These are phyloP conservation scores for Gerris lacustris DNA, from an alignment of 2,888 invertebrate genomes.

Conservation along the genomic window DNA sequence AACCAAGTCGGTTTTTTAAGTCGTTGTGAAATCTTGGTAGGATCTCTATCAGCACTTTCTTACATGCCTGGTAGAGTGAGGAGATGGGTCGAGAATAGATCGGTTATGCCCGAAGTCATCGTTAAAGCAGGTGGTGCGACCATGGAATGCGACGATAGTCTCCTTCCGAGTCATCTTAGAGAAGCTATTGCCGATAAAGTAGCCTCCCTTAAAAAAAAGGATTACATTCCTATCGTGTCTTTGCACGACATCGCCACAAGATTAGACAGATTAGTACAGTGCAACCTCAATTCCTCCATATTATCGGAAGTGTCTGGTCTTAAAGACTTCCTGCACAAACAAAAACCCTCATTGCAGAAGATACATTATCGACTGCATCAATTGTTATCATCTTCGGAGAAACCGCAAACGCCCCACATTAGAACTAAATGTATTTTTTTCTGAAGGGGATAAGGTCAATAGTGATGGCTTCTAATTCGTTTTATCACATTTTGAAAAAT, in stretches of 20 bases:
- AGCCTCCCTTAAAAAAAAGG: background rate
- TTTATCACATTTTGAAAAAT: too few species aligned
- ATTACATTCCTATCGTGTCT: background rate
- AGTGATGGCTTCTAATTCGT: too few species aligned
- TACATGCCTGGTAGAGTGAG: background rate
- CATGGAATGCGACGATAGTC: background rate
- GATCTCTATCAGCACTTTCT: conserved; percentile 27
- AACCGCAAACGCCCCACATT: too few species aligned
- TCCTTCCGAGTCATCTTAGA: background rate
- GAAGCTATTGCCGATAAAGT: conserved; percentile 3
- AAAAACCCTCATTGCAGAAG: background rate
- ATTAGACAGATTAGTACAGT: background rate
- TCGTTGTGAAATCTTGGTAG: conserved; percentile 43
- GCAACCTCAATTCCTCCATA: background rate
- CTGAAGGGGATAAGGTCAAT: too few species aligned
- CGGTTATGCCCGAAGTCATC: conserved; percentile 9
- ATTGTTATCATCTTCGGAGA: too few species aligned
- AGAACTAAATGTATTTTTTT: too few species aligned
- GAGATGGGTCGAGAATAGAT: conserved; percentile 2
- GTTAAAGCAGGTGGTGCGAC: background rate
- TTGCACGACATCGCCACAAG: background rate
- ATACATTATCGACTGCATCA: background rate
- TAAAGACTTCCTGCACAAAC: background rate
- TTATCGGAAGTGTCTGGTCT: background rate
- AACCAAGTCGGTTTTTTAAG: conserved; percentile 47